Evolutionary conservation across 1,140 invertebrate species (phyloP).

Genomic region (Apis mellifera): DNA sequence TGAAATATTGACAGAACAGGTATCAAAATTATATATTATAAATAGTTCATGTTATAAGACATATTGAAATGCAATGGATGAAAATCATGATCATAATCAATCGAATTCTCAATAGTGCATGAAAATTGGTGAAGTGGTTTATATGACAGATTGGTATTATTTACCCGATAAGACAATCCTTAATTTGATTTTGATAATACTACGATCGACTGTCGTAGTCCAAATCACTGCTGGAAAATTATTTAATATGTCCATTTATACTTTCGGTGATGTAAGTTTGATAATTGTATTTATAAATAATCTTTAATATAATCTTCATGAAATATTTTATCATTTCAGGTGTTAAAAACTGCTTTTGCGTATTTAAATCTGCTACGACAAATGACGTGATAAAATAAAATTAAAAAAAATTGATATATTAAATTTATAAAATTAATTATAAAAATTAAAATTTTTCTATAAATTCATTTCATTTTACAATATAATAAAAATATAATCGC

Average conservation of each 20-base stretch:
- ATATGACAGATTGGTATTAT: slow-evolving; percentile 66
- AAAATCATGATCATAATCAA: not conserved
- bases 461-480: too few species aligned
- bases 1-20: slow-evolving; percentile 64
- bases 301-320: fast-evolving
- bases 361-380: slow-evolving; percentile 53
- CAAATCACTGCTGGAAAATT: slow-evolving; percentile 68
- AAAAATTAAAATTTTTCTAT: too few species aligned
- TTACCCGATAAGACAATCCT: slow-evolving; percentile 53
- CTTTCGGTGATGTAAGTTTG: slow-evolving; percentile 65
- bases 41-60: too few species aligned
- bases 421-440: too few species aligned
- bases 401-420: too few species aligned
- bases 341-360: slow-evolving; percentile 57
- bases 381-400: not conserved
- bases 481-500: too few species aligned
- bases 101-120: slow-evolving; percentile 56
- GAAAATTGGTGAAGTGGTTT: slow-evolving; percentile 58
- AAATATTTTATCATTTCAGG: slow-evolving; percentile 46
- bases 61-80: too few species aligned
- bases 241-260: slow-evolving; percentile 57
- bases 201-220: slow-evolving; percentile 53
- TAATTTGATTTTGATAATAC: slow-evolving; percentile 61
- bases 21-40: slow-evolving; percentile 22
- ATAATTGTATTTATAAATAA: not conserved